Conservation (phyloP, 1,140 invertebrate genomes). For the Tetramorium parvispinum region DNA sequence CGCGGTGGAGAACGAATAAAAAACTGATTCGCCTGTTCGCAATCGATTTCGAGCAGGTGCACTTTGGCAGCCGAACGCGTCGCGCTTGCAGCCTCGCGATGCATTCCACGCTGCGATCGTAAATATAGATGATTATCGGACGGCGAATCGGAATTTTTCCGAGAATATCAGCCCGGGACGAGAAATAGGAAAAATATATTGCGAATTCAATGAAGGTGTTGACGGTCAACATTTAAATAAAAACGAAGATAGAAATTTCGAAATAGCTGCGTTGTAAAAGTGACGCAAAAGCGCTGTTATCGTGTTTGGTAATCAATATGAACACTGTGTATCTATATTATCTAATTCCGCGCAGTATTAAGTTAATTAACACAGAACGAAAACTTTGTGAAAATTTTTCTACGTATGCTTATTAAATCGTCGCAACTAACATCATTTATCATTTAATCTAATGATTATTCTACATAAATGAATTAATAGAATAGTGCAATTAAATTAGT, state of each 20-base stretch:
- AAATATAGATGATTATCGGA: conserved; percentile 46
- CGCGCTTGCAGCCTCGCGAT: neutral
- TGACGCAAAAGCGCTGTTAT: neutral
- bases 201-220: neutral
- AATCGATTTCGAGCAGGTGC: conserved; percentile 59
- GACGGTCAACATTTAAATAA: neutral
- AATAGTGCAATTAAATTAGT: neutral
- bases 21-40: conserved; percentile 40
- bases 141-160: conserved; percentile 44
- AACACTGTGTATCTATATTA: neutral
- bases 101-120: conserved; percentile 37
- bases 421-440: no score
- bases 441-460: no score
- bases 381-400: neutral
- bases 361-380: neutral
- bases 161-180: neutral
- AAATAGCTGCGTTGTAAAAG: neutral
- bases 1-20: neutral
- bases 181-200: neutral
- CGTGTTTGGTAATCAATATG: neutral
- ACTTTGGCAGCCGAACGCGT: conserved; percentile 26
- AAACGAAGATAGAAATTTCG: neutral
- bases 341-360: neutral
- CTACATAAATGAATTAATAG: no score
- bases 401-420: neutral